Evolutionary conservation across 2,113 vertebrate genomes (phyloP), one percentile per base, ranked within the genome.

Genomic region (Rhipidura dahli): DNA sequence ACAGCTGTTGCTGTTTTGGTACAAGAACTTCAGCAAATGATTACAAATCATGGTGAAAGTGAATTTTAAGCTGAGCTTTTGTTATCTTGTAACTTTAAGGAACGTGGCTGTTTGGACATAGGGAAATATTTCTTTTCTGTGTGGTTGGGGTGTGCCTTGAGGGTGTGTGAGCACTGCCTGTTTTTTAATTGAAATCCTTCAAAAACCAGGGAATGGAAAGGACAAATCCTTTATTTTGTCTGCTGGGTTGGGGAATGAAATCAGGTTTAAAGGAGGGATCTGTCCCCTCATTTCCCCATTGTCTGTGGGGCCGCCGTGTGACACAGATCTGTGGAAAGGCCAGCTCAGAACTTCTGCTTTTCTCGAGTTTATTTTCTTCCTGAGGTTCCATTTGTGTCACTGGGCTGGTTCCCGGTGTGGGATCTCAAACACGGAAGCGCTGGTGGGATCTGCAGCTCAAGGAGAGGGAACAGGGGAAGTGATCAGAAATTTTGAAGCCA

Each of bases 371-470:
- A 1, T 78, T 75, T 71, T 28, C 28, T 82, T 75, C 64, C 68
- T 6, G 24, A 21, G 42, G 24, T 54, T 83, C 44, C 24, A 1
- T 17, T 10, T 66, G 65, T 53, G 69, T 40, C 28, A 17, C 53
- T 35, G 13, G 39, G 22, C 57, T 60, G 90, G 13, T 4, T 65
- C 37, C 8, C 2, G 2, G 14, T 13, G 9, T 1, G 0, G n/a
- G 21, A 39, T 44, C 59, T n/a, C 0, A 0, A 19, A 7, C 1
- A 2, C 6, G 56, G 59, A 40, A 76, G 18, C 0, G 0, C 28
- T 17, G 80, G 23, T 9, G 8, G 8, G 5, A 45, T n/a, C 15
- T 35, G 31, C 50, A 18, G 69, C 49, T 45, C 16, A 1, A 64
- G 88, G 82, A 11, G 15, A 17, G 56, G 47, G 35, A 24, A 3